Evolutionary conservation across 2,888 invertebrate genomes (phyloP).

Genomic region (Sesamia inferens): DNA sequence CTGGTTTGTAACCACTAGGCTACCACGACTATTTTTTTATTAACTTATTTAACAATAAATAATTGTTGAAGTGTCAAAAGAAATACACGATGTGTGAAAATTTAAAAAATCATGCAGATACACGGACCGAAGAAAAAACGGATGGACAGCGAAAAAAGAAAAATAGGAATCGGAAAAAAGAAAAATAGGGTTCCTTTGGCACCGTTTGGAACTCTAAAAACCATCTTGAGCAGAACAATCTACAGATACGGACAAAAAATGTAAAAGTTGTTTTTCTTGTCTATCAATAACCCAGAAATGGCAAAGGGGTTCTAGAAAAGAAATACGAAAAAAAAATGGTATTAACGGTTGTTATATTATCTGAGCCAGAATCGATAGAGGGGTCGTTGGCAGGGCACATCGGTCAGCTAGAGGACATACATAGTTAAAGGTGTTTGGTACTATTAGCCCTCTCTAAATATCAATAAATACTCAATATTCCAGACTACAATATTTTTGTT

Average conservation of each 20-base stretch:
- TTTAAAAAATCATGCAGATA: background rate
- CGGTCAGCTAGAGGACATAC: conserved; percentile 46
- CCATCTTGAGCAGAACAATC: background rate
- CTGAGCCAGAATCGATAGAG: conserved; percentile 37
- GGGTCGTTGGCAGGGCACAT: conserved; percentile 35
- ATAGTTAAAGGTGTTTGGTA: conserved; percentile 11
- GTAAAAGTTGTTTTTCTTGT: background rate
- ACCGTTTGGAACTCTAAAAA: background rate
- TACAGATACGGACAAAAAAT: background rate
- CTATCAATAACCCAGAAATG: conserved; percentile 27
- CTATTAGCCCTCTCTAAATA: conserved; percentile 18
- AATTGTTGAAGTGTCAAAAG: background rate
- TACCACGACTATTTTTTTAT: no score
- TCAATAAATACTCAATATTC: conserved; percentile 31
- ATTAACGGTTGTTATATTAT: conserved; percentile 19
- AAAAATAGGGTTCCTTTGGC: no score
- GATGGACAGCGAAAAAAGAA: no score
- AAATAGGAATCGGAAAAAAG: no score
- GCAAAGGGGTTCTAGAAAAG: conserved; percentile 11
- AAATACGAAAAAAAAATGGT: conserved; percentile 20
- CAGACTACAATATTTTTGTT: conserved; percentile 26
- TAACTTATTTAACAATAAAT: background rate
- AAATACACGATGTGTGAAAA: background rate
- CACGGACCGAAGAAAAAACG: no score
- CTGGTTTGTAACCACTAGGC: no score